Conservation (phyloP, 2,888 invertebrate genomes). For the Thera obeliscata region DNA sequence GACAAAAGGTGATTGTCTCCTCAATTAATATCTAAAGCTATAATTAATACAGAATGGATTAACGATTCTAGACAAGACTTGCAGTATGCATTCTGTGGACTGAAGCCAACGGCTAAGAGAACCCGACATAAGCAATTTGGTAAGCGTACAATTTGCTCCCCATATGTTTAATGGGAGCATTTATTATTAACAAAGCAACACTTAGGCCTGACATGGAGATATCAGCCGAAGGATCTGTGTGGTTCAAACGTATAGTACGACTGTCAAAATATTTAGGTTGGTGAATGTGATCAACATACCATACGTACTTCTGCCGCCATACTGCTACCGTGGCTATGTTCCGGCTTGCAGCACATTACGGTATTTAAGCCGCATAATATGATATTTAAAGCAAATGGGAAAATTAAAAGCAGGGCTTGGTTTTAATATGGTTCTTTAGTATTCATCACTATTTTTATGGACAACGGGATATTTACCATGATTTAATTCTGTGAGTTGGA, state of each 20-base stretch:
- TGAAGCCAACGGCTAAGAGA: conserved; percentile 60
- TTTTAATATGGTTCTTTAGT: no score
- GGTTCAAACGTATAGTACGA: conserved; percentile 1
- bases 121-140: conserved; percentile 51
- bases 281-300: not conserved
- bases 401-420: not conserved
- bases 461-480: no score
- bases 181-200: conserved; percentile 17
- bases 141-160: conserved; percentile 62
- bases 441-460: no score
- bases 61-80: conserved; percentile 61
- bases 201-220: conserved; percentile 11
- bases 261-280: conserved; percentile 3
- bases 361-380: not conserved
- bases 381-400: not conserved
- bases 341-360: not conserved
- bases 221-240: conserved; percentile 1
- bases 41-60: conserved; percentile 73
- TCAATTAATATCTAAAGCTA: conserved; percentile 39
- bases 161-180: conserved; percentile 50
- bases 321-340: no score
- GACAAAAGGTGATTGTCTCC: conserved; percentile 13
- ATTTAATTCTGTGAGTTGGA: no score
- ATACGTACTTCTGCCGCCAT: not conserved
- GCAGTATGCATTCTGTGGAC: conserved; percentile 68